A percentile compares a stretch with the other conserved stretches of the same genome.
phyloP scores from a whole-genome alignment of 1,140 invertebrate genomes.

The Atta colombica region DNA sequence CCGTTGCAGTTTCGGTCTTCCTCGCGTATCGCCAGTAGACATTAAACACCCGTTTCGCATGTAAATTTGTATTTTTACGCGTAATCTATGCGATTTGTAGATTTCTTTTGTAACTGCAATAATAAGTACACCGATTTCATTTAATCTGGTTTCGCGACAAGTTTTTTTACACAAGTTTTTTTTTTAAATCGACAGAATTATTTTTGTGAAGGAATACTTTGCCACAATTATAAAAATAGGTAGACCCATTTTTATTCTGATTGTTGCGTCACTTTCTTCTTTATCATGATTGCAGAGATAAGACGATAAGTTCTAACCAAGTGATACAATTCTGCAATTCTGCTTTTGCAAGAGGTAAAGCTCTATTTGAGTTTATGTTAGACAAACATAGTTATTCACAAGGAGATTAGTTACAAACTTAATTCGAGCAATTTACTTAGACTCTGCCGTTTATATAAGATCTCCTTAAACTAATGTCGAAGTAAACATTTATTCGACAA shows the following conservation, averaged over 20 bases:
- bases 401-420: constrained; percentile 20
- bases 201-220: neutral
- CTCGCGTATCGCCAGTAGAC: neutral
- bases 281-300: constrained; percentile 10
- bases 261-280: neutral
- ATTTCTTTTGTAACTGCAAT: neutral
- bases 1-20: neutral
- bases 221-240: neutral
- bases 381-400: constrained; percentile 18
- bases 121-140: neutral
- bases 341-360: constrained; percentile 20
- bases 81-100: neutral
- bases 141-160: neutral
- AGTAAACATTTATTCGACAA: neutral
- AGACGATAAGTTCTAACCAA: neutral
- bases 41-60: constrained; percentile 39
- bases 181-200: neutral
- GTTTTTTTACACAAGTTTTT: neutral
- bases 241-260: neutral
- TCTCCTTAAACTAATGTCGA: constrained; percentile 3
- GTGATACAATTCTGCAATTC: constrained; percentile 22
- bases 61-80: constrained; percentile 1
- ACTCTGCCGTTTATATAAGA: neutral
- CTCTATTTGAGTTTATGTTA: constrained; percentile 17
- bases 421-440: constrained; percentile 28